Evolutionary conservation across 1,140 invertebrate species (phyloP).

Genomic region (Acromyrmex heyeri): DNA sequence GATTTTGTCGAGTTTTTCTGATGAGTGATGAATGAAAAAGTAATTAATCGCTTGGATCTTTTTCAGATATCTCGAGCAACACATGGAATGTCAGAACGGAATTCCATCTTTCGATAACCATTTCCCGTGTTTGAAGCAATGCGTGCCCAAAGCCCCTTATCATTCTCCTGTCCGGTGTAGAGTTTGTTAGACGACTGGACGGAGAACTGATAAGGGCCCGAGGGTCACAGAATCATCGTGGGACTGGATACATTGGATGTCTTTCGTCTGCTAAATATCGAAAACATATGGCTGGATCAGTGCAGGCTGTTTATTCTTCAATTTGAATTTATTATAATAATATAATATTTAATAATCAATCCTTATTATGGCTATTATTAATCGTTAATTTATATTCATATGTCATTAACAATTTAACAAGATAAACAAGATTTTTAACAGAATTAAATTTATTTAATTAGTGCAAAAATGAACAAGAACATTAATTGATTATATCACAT

Average conservation of each 20-base stretch:
- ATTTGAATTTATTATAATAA: background rate
- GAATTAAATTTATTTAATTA: constrained; percentile 26
- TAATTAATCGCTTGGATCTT: background rate
- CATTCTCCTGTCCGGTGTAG: constrained; percentile 91
- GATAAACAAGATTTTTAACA: background rate
- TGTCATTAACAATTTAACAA: background rate
- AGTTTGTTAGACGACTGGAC: constrained; percentile 89
- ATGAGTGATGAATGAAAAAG: background rate
- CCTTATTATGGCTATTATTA: background rate
- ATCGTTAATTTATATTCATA: background rate
- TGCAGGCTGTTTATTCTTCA: background rate
- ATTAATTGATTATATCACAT: background rate
- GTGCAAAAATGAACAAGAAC: background rate
- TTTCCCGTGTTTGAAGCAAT: constrained; percentile 61
- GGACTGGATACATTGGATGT: constrained; percentile 53
- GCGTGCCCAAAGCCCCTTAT: constrained; percentile 89
- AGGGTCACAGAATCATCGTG: constrained; percentile 87
- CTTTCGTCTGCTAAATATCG: background rate
- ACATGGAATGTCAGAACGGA: background rate
- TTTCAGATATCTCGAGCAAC: constrained; percentile 21
- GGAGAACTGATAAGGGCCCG: constrained; percentile 93
- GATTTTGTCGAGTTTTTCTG: background rate
- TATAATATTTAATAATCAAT: constrained; percentile 10
- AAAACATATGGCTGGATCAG: background rate
- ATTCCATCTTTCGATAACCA: background rate